Evolutionary conservation across 2,797 vertebrate genomes (phyloP), one percentile per base, ranked within the genome.

Genomic region (Tokudaia tokunoshimensis): DNA sequence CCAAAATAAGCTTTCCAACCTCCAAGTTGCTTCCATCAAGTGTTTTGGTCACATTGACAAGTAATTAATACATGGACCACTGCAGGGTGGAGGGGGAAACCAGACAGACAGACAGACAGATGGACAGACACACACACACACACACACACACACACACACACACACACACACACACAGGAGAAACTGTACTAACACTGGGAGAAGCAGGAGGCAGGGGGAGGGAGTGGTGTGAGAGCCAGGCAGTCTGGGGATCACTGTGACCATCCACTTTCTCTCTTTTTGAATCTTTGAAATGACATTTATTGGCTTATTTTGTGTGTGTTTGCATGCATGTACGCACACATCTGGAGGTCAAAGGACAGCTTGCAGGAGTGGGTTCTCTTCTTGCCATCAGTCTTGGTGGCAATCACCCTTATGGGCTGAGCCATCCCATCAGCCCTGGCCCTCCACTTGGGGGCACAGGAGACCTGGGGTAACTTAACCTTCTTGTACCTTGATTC

Each of bases 131-230:
- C 24, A 76, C 41, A 76, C 29, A 52, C 26, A 78, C 75, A 50
- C 47, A 67, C 89, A 41, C 37, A 75, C 20, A 79, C 76, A 78
- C 44, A 76, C 41, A 76, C 29, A 52, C 26, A 78, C 75, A 50
- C 47, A 67, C 89, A 72, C 26, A 74, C 5, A 12, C 1, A 8
- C 1, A 19, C 2, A 0, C 13, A n/a, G 12, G 29, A 61, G 50
- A 52, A 20, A 44, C 44, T 10, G 44, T n/a, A 11, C 14, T 3
- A 6, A 31, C 6, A 57, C 6, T 1, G 7, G 1, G 3, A 55
- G 79, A 0, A 37, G 29, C 26, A 2, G 44, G 29, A 24, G 26
- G 4, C 3, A 3, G 63, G 82, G 2, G 34, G 70, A 0, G 2
- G 41, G 74, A 72, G 41, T 14, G 10, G 2, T 2, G 31, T 67